Conservation (phyloP, 2,113 vertebrate species). For the Sterna hirundo region DNA sequence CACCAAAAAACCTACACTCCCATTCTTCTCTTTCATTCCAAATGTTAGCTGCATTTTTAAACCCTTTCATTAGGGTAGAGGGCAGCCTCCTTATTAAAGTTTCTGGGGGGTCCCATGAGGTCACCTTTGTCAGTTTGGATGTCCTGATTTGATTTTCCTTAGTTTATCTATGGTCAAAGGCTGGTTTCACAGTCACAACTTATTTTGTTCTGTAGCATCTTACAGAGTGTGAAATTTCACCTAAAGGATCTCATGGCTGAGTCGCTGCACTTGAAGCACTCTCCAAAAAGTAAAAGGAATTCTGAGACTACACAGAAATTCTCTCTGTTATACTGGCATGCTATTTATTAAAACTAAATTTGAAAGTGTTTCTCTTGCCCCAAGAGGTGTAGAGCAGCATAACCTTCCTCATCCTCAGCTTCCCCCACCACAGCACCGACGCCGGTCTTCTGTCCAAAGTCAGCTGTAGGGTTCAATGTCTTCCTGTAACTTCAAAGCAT, state of each 20-base stretch:
- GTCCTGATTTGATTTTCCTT: not conserved
- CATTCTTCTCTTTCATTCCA: not conserved
- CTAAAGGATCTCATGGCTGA: not conserved
- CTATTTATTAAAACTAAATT: not conserved
- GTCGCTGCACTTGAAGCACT: not conserved
- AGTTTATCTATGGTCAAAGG: not conserved
- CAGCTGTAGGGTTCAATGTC: not conserved
- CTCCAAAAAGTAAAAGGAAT: not conserved
- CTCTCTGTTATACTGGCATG: not conserved
- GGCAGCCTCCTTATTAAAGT: not conserved
- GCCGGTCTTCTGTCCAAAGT: not conserved
- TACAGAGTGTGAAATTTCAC: not conserved
- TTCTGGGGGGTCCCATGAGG: not conserved
- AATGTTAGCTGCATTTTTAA: not conserved
- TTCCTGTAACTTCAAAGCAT: not conserved
- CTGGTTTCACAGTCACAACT: not conserved
- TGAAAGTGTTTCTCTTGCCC: not conserved
- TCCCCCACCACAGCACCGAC: not conserved
- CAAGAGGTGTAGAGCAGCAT: not conserved
- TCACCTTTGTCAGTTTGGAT: not conserved
- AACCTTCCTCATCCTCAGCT: not conserved
- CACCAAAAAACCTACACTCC: not conserved
- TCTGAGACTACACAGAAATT: not conserved
- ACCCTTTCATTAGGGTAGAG: accelerated
- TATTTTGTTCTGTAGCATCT: not conserved